Conservation (phyloP, 2,113 vertebrate genomes). For the Craseonycteris thonglongyai region DNA sequence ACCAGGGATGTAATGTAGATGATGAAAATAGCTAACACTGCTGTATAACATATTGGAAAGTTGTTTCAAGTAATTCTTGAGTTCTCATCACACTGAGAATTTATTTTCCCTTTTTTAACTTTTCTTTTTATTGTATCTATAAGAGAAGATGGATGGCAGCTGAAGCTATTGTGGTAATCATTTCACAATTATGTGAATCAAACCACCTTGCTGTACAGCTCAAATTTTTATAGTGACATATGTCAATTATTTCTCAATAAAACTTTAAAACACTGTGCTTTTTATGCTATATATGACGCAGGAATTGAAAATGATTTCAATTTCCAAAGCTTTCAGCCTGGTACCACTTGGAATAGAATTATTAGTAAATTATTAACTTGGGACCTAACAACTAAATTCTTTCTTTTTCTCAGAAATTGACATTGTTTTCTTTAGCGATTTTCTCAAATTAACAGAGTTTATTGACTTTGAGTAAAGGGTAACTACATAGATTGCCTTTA, state of each 20-base stretch:
- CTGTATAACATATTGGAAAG: not conserved
- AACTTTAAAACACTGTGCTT: not conserved
- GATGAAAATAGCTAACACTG: not conserved
- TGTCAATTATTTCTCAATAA: not conserved
- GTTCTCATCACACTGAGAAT: not conserved
- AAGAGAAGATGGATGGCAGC: not conserved
- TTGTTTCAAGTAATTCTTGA: not conserved
- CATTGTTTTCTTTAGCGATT: not conserved
- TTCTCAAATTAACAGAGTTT: not conserved
- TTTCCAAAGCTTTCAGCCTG: not conserved
- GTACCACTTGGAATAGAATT: not conserved
- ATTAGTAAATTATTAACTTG: not conserved
- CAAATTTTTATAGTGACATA: not conserved
- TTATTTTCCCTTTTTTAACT: no score
- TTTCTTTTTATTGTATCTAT: not conserved
- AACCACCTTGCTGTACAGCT: not conserved
- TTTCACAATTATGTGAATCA: not conserved
- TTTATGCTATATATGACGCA: not conserved
- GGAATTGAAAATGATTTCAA: not conserved
- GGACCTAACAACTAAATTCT: not conserved
- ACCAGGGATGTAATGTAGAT: no score
- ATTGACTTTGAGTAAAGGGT: not conserved
- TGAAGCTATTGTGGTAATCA: not conserved
- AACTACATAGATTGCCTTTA: not conserved
- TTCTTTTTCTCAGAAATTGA: conserved; percentile 5